A percentile compares a stretch with the other conserved stretches of the same genome.
Evolutionary conservation across 2,113 vertebrate genomes (phyloP).

Genomic region (Ochotona curzoniae): DNA sequence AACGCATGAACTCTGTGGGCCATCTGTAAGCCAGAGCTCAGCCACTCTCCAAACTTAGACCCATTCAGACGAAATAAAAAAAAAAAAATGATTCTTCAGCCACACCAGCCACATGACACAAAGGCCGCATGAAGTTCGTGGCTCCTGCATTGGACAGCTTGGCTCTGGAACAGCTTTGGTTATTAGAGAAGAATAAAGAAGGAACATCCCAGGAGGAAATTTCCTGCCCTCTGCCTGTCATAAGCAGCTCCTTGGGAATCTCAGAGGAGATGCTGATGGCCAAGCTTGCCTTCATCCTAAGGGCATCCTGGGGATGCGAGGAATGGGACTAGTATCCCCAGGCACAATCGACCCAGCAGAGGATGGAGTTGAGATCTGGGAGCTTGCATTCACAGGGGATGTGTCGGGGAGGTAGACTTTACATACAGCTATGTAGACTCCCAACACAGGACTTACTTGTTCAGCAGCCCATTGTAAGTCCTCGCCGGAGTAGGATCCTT

Average conservation of each 20-base stretch:
- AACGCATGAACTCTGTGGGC: too few relatives aligned
- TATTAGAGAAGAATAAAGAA: neutral
- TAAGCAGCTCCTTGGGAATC: neutral
- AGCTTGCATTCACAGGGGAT: neutral
- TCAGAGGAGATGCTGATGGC: neutral
- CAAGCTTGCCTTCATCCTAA: neutral
- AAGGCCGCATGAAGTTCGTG: neutral
- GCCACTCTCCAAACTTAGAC: neutral
- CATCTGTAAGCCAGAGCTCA: too few relatives aligned
- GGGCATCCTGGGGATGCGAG: neutral
- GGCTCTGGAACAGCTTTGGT: neutral
- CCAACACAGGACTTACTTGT: too few relatives aligned
- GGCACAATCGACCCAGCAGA: neutral
- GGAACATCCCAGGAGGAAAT: too few relatives aligned
- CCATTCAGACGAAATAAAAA: neutral
- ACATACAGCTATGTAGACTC: too few relatives aligned
- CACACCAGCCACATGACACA: neutral
- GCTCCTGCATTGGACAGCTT: neutral
- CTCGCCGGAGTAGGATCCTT: neutral
- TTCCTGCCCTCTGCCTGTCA: too few relatives aligned
- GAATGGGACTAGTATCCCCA: neutral
- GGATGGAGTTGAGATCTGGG: neutral
- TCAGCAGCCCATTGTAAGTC: neutral
- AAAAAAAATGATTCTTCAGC: neutral
- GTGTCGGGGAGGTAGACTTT: too few relatives aligned